Evolutionary conservation across 2,888 invertebrate species (phyloP).

Genomic region (Agrotis puta): DNA sequence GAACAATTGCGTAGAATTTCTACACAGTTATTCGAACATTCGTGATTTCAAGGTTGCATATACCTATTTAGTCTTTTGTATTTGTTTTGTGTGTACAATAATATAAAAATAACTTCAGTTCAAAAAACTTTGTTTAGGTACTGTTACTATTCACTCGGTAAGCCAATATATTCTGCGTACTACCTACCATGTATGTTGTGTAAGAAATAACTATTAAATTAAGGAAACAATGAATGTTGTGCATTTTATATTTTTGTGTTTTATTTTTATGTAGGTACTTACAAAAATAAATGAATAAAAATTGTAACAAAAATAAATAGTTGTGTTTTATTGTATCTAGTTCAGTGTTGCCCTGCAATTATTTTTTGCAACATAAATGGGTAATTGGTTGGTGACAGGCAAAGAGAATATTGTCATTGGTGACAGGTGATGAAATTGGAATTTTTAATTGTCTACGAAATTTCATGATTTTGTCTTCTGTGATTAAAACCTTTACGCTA

Average conservation of each 20-base stretch:
- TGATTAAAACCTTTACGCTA: no score
- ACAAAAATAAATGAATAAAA: constrained; percentile 25
- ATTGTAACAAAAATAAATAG: background rate
- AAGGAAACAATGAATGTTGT: constrained; percentile 25
- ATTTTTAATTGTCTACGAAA: no score
- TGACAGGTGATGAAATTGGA: no score
- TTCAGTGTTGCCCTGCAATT: constrained; percentile 27
- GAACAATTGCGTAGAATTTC: background rate
- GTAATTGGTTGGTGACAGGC: background rate
- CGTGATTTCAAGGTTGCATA: background rate
- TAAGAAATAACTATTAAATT: constrained; percentile 1
- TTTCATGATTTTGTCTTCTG: no score
- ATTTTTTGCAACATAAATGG: constrained; percentile 14
- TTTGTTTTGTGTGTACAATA: background rate
- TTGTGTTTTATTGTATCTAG: constrained; percentile 3
- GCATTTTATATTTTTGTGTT: constrained; percentile 42
- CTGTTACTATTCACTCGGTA: background rate
- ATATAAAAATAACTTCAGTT: background rate
- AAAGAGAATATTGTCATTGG: no score
- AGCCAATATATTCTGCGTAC: no score
- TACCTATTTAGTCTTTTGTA: background rate
- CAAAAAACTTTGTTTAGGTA: background rate
- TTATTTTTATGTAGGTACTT: constrained; percentile 29
- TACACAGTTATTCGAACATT: background rate
- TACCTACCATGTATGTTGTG: background rate